phyloP scores from a whole-genome alignment of 2,113 vertebrate species.

The Tetraodon nigroviridis region DNA sequence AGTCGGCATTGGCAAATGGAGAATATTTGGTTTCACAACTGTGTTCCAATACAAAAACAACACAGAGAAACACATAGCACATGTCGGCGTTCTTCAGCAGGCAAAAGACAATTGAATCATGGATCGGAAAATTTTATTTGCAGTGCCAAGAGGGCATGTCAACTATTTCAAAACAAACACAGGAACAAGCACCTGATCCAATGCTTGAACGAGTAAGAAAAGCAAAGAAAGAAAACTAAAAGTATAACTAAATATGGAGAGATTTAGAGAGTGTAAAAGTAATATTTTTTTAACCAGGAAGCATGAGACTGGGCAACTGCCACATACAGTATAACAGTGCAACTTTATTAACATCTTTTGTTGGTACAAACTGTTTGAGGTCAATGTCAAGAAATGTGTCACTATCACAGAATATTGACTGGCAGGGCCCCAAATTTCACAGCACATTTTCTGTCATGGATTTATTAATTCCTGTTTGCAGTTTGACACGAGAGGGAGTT shows the following conservation, averaged over 20 bases:
- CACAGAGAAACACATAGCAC: neutral
- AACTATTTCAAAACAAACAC: neutral
- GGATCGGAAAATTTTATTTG: neutral
- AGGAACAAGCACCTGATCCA: neutral
- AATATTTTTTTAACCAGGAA: neutral
- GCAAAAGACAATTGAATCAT: neutral
- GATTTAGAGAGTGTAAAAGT: neutral
- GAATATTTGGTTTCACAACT: too few relatives aligned
- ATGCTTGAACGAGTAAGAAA: neutral
- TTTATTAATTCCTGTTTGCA: conserved; percentile 20
- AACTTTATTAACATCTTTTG: neutral
- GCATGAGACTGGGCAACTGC: neutral
- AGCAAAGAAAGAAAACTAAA: neutral
- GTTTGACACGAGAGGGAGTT: conserved; percentile 8
- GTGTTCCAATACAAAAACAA: neutral
- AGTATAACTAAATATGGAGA: neutral
- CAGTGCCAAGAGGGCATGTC: neutral
- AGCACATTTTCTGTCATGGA: conserved; percentile 19
- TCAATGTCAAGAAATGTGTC: conserved; percentile 3
- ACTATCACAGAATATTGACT: conserved; percentile 3
- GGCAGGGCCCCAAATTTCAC: conserved; percentile 14
- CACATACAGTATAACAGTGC: conserved; percentile 2
- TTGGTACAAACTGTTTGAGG: conserved; percentile 1
- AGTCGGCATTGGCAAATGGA: neutral
- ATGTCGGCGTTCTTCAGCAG: neutral